A percentile compares a stretch with the other conserved stretches of the same genome.
Evolutionary conservation across 2,888 invertebrate species (phyloP).

Genomic region (Halictus quadricinctus): DNA sequence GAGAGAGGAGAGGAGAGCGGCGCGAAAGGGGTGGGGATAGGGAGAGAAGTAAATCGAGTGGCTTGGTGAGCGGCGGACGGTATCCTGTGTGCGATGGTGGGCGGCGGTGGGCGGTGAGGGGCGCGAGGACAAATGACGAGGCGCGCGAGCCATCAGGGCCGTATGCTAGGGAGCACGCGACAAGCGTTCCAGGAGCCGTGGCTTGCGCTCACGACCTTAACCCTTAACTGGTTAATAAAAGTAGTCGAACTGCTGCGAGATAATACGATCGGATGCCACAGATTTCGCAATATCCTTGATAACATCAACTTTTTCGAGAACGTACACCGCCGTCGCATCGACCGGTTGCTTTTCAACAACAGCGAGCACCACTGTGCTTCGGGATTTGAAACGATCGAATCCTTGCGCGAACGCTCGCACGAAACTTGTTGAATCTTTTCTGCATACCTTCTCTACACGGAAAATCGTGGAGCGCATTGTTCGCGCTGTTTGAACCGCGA

Average conservation of each 20-base stretch:
- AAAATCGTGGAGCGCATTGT: not conserved
- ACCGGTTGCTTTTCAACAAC: not conserved
- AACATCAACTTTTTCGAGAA: not conserved
- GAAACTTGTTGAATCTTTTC: conserved; percentile 3
- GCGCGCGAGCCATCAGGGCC: conserved; percentile 71
- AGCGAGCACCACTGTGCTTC: not conserved
- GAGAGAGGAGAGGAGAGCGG: conserved; percentile 37
- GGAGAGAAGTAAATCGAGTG: conserved; percentile 57
- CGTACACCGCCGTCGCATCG: not conserved
- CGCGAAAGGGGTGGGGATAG: conserved; percentile 44
- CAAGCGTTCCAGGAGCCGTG: conserved; percentile 54
- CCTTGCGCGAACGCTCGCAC: not conserved
- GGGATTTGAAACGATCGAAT: not conserved
- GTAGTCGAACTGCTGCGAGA: not conserved
- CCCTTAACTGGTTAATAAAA: conserved; percentile 42
- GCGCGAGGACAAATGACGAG: conserved; percentile 68
- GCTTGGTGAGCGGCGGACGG: conserved; percentile 44
- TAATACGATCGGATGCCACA: not conserved
- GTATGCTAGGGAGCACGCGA: conserved; percentile 67
- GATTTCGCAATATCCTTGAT: not conserved
- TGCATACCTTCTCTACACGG: not conserved
- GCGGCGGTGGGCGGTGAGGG: conserved; percentile 33
- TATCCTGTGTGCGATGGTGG: conserved; percentile 27
- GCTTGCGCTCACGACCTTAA: conserved; percentile 44
- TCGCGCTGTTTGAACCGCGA: not conserved